Evolutionary conservation across 2,113 vertebrate species (phyloP).

Genomic region (Thomomys bottae): DNA sequence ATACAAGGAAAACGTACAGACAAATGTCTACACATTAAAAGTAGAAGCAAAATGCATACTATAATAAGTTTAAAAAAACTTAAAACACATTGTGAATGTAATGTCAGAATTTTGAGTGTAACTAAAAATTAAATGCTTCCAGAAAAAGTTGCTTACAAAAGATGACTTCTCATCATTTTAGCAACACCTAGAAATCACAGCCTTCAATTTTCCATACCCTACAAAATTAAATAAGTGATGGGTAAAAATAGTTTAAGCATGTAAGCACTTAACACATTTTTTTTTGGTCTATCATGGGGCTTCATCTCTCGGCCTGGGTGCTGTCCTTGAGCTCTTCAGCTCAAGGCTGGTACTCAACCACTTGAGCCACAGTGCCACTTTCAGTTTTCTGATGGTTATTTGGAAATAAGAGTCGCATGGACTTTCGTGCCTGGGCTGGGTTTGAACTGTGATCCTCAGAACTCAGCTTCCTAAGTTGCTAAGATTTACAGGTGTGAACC

Average conservation of each 20-base stretch:
- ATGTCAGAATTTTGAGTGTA: background rate
- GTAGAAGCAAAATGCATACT: background rate
- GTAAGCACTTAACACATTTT: background rate
- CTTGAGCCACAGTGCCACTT: no score
- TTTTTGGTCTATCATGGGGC: no score
- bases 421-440: no score
- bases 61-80: background rate
- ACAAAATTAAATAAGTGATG: background rate
- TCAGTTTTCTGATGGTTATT: no score
- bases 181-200: background rate
- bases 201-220: background rate
- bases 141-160: background rate
- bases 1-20: background rate
- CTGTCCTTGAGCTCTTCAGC: no score
- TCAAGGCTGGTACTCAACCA: no score
- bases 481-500: no score
- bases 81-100: background rate
- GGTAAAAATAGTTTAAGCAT: background rate
- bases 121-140: background rate
- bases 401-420: no score
- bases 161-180: background rate
- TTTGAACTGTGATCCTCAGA: no score
- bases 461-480: no score
- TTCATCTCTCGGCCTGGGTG: no score
- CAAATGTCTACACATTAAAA: background rate